Conservation (phyloP, 2,113 vertebrate species). For the Toxotes jaculatrix region DNA sequence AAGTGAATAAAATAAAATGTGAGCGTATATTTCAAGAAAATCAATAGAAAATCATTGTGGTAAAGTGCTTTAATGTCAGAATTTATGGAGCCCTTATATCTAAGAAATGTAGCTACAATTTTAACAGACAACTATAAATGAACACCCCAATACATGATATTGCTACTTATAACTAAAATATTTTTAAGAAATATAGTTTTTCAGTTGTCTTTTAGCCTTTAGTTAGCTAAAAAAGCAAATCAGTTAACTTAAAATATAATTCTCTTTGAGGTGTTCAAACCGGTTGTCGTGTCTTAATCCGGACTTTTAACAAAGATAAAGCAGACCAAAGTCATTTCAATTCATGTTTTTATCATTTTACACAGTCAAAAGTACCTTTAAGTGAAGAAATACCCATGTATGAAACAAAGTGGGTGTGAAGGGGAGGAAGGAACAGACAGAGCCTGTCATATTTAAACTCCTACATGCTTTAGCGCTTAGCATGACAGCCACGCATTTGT, state of each 20-base stretch:
- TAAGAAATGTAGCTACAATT: background rate
- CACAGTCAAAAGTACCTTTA: background rate
- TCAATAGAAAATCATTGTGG: too few relatives aligned
- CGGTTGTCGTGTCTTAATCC: background rate
- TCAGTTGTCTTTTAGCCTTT: background rate
- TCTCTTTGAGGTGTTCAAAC: too few relatives aligned
- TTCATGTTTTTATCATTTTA: background rate
- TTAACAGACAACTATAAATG: background rate
- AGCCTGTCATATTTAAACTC: constrained; percentile 43
- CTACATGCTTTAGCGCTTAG: constrained; percentile 48
- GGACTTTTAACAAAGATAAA: background rate
- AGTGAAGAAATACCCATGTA: constrained; percentile 1
- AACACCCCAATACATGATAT: background rate
- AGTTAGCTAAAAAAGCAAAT: background rate
- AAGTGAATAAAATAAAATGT: background rate
- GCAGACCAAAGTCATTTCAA: background rate
- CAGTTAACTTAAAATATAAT: background rate
- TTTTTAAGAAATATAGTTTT: background rate
- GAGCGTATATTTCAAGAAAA: too few relatives aligned
- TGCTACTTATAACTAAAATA: background rate
- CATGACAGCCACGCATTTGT: constrained; percentile 30
- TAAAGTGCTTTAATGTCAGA: background rate
- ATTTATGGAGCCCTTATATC: background rate
- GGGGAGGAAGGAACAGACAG: background rate
- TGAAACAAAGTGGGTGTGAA: constrained; percentile 14